phyloP scores from a whole-genome alignment of 2,888 invertebrate genomes.

The Andrena bucephala region DNA sequence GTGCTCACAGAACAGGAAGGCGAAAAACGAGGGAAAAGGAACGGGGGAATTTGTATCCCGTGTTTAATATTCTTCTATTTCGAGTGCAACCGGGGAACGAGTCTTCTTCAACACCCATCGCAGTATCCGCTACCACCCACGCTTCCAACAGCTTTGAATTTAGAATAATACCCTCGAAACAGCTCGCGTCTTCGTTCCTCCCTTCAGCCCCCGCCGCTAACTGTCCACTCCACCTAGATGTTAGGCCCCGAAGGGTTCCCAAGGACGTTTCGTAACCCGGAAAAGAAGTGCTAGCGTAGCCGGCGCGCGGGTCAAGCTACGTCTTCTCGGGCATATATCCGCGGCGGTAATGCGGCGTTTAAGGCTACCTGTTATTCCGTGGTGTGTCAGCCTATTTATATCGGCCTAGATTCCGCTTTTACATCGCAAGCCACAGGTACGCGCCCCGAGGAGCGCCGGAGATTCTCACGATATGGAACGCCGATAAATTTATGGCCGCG shows the following conservation, averaged over 20 bases:
- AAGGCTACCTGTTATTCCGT: constrained; percentile 84
- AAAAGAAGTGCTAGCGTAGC: constrained; percentile 31
- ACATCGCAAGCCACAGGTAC: constrained; percentile 78
- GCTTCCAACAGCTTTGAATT: no score
- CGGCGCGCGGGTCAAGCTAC: not conserved
- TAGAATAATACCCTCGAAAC: no score
- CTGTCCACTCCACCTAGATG: constrained; percentile 2
- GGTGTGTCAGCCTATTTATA: constrained; percentile 84
- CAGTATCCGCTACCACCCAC: no score
- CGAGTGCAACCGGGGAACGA: not conserved
- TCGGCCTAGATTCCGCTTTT: constrained; percentile 85
- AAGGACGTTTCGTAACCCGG: constrained; percentile 26
- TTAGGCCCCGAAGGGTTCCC: not conserved
- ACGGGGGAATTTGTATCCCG: not conserved
- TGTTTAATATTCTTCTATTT: constrained; percentile 4
- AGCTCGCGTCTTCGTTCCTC: not conserved
- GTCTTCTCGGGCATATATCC: constrained; percentile 55
- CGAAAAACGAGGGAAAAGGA: constrained; percentile 24
- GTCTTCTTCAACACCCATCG: not conserved
- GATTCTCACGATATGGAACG: constrained; percentile 81
- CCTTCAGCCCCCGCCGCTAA: not conserved
- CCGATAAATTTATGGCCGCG: constrained; percentile 74
- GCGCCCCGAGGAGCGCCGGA: constrained; percentile 73
- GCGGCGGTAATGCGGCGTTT: constrained; percentile 70
- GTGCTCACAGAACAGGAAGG: constrained; percentile 44